A percentile compares a stretch with the other conserved stretches of the same genome.
Conservation (phyloP, 2,113 vertebrate genomes). For the Anhinga anhinga region DNA sequence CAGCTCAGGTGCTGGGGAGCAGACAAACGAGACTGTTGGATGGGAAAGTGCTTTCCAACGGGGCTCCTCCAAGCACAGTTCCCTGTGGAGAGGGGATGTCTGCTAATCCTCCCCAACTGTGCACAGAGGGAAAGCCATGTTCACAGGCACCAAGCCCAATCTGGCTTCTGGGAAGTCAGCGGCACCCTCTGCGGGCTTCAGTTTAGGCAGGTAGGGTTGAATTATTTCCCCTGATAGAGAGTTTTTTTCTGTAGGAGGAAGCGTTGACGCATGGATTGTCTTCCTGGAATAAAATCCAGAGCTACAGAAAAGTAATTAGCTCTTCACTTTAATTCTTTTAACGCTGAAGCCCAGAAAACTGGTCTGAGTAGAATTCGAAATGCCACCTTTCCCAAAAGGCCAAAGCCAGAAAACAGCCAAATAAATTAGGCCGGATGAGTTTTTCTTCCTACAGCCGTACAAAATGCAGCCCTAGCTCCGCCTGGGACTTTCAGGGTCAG, state of each 20-base stretch:
- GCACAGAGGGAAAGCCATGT: not conserved
- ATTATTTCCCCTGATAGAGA: not conserved
- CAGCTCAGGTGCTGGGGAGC: not conserved
- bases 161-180: not conserved
- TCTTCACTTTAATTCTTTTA: not conserved
- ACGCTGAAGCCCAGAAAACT: not conserved
- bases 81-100: not conserved
- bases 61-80: not conserved
- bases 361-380: not conserved
- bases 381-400: not conserved
- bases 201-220: not conserved
- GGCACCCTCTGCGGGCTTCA: not conserved
- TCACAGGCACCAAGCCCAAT: not conserved
- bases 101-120: not conserved
- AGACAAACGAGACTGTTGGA: not conserved
- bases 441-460: not conserved
- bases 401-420: not conserved
- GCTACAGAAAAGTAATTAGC: not conserved
- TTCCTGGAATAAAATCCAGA: not conserved
- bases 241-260: not conserved
- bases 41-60: not conserved
- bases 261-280: not conserved
- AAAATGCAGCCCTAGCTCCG: not conserved
- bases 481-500: not conserved
- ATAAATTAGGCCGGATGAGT: not conserved